Conservation (phyloP, 2,113 vertebrate species). For the Sterrhoptilus dennistouni region DNA sequence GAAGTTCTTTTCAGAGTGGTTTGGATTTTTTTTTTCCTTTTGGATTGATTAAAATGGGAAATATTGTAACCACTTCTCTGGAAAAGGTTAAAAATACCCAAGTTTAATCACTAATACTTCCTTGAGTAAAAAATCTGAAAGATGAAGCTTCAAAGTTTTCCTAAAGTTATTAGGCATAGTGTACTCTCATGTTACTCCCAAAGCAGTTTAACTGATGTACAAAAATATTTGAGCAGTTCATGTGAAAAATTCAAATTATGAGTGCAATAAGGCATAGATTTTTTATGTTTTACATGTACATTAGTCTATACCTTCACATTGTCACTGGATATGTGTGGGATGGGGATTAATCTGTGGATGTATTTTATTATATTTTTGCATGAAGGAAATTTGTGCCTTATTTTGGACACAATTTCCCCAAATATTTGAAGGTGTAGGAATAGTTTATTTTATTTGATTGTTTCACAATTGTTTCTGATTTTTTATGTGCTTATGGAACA, state of each 20-base stretch:
- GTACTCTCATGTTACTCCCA: not conserved
- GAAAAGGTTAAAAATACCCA: not conserved
- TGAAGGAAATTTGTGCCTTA: not conserved
- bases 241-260: not conserved
- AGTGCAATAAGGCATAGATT: not conserved
- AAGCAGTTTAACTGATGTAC: not conserved
- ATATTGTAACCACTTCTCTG: not conserved
- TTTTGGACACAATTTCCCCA: not conserved
- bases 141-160: not conserved
- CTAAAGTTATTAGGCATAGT: not conserved
- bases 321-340: not conserved
- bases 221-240: not conserved
- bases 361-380: not conserved
- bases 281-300: not conserved
- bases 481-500: accelerated
- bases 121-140: not conserved
- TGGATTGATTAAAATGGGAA: not conserved
- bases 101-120: not conserved
- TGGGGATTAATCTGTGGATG: not conserved
- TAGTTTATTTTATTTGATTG: not conserved
- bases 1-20: not conserved
- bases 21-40: not conserved
- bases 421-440: not conserved
- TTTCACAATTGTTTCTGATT: not conserved
- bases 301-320: not conserved